Evolutionary conservation across 2,113 vertebrate species (phyloP), one percentile per base, ranked within the genome.

Genomic region (Mobula birostris): DNA sequence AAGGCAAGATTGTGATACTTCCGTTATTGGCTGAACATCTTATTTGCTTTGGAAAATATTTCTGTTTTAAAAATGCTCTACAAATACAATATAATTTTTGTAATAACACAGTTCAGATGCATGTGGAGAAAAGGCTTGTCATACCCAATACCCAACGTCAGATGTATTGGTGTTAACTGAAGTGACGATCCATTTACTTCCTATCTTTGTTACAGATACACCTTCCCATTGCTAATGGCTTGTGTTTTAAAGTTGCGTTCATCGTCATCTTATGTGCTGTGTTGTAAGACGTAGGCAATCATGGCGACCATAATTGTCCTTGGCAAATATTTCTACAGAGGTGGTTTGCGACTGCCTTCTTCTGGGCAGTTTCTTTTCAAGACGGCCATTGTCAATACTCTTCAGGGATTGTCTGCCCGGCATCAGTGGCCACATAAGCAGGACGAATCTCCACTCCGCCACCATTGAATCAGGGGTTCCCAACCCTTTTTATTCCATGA

Each of bases 141-240:
- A 66, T 29, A 74, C 74, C 32, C 66, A 72, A 32, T 92, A 92
- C 36, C 19, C 90, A 93, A 29, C 24, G 56, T 93, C 91, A 93
- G 91, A 8, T 91, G 66, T 7, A 93, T 27, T 93, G 40, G 9
- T 48, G 48, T 93, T 93, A 93, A 29, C 68, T 74, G 70, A 36
- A 76, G 11, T 36, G 36, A 93, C 72, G 36, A 93, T 93, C 36
- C 68, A 48, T 56, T 56, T 56, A 48, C 91, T 93, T 21, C 8
- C 32, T 48, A 56, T 29, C 21, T 93, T 72, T 32, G 74, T 93
- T 56, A 27, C 72, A 93, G 66, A 40, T 56, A 70, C 72, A 70
- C 36, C 19, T 40, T 74, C 40, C 61, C 7, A 11, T 74, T 76
- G 70, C 40, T 76, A 56, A 76, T 93, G 29, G 32, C 11, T 56